Evolutionary conservation across 2,888 invertebrate species (phyloP).

Genomic region (Merodon equestris): DNA sequence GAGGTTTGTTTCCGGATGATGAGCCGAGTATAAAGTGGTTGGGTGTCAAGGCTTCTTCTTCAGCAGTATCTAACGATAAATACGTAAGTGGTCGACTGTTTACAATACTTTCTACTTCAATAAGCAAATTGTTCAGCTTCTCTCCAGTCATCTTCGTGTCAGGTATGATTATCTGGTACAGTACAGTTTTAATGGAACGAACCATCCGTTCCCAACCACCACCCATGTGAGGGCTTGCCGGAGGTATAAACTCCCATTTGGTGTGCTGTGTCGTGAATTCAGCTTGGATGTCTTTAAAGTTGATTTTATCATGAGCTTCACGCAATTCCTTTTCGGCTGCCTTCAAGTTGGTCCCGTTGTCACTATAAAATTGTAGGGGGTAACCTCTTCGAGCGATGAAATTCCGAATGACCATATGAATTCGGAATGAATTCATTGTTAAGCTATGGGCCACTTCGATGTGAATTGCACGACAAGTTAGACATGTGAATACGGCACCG

Average conservation of each 20-base stretch:
- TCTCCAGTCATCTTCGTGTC: conserved; percentile 40
- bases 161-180: conserved; percentile 28
- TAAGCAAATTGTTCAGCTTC: conserved; percentile 36
- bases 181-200: conserved; percentile 35
- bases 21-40: conserved; percentile 72
- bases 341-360: conserved; percentile 23
- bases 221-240: conserved; percentile 44
- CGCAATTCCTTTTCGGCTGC: conserved; percentile 44
- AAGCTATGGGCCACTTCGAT: conserved; percentile 41
- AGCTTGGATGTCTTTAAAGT: conserved; percentile 9
- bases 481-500: conserved; percentile 54
- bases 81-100: conserved; percentile 59
- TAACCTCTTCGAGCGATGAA: conserved; percentile 24
- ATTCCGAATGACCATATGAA: conserved; percentile 33
- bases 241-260: conserved; percentile 43
- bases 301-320: conserved; percentile 16
- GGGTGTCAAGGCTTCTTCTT: conserved; percentile 72
- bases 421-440: conserved; percentile 33
- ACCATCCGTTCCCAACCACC: conserved; percentile 57
- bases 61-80: conserved; percentile 57
- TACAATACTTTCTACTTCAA: conserved; percentile 53
- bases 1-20: conserved; percentile 52
- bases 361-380: conserved; percentile 26
- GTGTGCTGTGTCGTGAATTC: conserved; percentile 25
- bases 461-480: conserved; percentile 46